A percentile compares a stretch with the other conserved stretches of the same genome.
These are phyloP conservation scores for Chiridota heheva DNA, from an alignment of 35 echinoderm and acorn worm genomes.

Conservation along the genomic window DNA sequence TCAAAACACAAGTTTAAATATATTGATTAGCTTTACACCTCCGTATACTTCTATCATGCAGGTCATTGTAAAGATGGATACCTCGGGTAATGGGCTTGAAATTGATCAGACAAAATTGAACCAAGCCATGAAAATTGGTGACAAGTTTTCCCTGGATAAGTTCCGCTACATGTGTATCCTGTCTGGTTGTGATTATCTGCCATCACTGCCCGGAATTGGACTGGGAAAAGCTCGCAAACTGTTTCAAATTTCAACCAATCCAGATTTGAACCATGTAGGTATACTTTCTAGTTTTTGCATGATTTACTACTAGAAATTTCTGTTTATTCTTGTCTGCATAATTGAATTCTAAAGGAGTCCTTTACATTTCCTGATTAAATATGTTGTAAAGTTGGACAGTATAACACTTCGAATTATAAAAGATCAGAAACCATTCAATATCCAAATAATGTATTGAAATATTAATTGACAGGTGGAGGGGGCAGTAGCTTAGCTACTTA, in stretches of 20 bases:
- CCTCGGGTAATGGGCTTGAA: slow-evolving; percentile 78
- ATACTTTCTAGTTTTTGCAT: not conserved
- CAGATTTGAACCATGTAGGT: slow-evolving; percentile 74
- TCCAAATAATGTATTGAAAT: not conserved
- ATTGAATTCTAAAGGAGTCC: not conserved
- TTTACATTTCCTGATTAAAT: not conserved
- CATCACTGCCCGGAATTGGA: slow-evolving; percentile 83
- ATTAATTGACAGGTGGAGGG: too few relatives aligned
- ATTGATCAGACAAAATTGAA: slow-evolving; percentile 66
- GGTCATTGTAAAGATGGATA: slow-evolving; percentile 84
- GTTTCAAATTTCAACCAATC: slow-evolving; percentile 62
- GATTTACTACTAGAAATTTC: not conserved
- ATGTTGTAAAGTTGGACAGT: not conserved
- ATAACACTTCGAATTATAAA: not conserved
- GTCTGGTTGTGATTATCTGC: slow-evolving; percentile 87
- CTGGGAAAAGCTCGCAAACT: slow-evolving; percentile 85
- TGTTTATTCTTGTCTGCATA: not conserved
- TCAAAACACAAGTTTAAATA: too few relatives aligned
- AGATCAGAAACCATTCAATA: not conserved
- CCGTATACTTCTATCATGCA: slow-evolving; percentile 13
- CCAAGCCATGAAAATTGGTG: slow-evolving; percentile 77
- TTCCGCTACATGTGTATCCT: slow-evolving; percentile 98
- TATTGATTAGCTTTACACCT: too few relatives aligned
- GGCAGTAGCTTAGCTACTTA: too few relatives aligned
- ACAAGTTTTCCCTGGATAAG: slow-evolving; percentile 70